A percentile compares a stretch with the other conserved stretches of the same genome.
These are phyloP conservation scores for Escarpia spicata DNA, from an alignment of 2,888 invertebrate genomes.

Conservation along the genomic window DNA sequence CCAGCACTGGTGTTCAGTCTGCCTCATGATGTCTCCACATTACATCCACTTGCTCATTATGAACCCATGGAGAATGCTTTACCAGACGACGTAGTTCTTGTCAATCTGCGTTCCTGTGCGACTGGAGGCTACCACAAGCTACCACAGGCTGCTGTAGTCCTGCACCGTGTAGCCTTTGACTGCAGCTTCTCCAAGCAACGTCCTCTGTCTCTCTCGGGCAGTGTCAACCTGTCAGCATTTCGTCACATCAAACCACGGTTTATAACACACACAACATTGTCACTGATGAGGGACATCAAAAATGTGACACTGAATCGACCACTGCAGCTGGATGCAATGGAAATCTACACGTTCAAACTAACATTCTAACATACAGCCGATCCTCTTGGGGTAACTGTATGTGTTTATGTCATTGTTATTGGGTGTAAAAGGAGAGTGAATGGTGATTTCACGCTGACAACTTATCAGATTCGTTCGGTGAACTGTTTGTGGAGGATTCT, in stretches of 20 bases:
- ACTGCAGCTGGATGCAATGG: conserved; percentile 33
- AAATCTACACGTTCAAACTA: conserved; percentile 34
- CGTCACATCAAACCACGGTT: not conserved
- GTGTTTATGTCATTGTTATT: not conserved
- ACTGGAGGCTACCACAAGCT: not conserved
- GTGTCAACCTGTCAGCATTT: conserved; percentile 8
- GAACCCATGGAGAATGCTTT: conserved; percentile 55
- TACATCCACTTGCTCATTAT: not conserved
- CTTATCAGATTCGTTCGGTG: not conserved
- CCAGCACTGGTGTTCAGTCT: conserved; percentile 68
- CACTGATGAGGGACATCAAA: conserved; percentile 32
- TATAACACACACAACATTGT: conserved; percentile 29
- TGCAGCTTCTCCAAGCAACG: conserved; percentile 67
- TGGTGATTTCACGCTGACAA: not conserved
- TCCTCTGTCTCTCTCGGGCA: conserved; percentile 44
- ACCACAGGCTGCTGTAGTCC: conserved; percentile 70
- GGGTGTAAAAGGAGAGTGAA: not conserved
- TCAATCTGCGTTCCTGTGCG: conserved; percentile 63
- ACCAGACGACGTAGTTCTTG: conserved; percentile 67
- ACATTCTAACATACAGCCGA: conserved; percentile 26
- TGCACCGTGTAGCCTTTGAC: conserved; percentile 74
- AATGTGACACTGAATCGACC: not conserved
- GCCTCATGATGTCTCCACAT: not conserved
- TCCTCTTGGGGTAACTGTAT: not conserved
- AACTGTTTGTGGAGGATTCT: not conserved